Conservation (phyloP, 2,888 invertebrate species). For the Trissonchulus latispiculum region DNA sequence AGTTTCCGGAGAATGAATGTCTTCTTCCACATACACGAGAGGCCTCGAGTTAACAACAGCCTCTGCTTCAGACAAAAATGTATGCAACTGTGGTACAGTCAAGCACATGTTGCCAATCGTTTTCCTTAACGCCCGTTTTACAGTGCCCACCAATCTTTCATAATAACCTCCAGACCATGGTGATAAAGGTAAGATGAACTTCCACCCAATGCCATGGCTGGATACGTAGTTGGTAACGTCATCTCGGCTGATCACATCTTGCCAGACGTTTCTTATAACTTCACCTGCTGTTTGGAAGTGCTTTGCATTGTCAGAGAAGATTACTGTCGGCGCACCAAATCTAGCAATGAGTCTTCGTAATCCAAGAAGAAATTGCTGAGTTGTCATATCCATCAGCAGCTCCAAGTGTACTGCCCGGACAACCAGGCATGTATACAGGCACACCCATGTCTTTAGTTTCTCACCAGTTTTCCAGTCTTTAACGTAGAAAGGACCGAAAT, state of each 20-base stretch:
- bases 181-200: conserved; percentile 45
- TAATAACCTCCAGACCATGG: conserved; percentile 49
- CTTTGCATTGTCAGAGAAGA: conserved; percentile 45
- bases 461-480: conserved; percentile 29
- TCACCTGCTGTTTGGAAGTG: conserved; percentile 44
- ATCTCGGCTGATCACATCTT: neutral
- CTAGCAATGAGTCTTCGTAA: conserved; percentile 41
- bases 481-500: conserved; percentile 43
- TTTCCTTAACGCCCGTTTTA: conserved; percentile 34
- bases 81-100: neutral
- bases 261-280: conserved; percentile 28
- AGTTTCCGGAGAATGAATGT: neutral
- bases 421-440: conserved; percentile 44
- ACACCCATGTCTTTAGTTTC: conserved; percentile 36
- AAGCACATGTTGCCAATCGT: neutral
- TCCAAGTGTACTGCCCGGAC: conserved; percentile 45
- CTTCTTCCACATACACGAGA: neutral
- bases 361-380: conserved; percentile 36
- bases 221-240: conserved; percentile 23
- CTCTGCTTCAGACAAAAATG: neutral
- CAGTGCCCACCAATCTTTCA: conserved; percentile 43
- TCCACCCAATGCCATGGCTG: conserved; percentile 30
- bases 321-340: conserved; percentile 36
- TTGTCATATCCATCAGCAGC: conserved; percentile 35
- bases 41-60: neutral